These are phyloP conservation scores for Toxotes chatareus DNA, from an alignment of 2,113 vertebrate species.

Conservation along the genomic window DNA sequence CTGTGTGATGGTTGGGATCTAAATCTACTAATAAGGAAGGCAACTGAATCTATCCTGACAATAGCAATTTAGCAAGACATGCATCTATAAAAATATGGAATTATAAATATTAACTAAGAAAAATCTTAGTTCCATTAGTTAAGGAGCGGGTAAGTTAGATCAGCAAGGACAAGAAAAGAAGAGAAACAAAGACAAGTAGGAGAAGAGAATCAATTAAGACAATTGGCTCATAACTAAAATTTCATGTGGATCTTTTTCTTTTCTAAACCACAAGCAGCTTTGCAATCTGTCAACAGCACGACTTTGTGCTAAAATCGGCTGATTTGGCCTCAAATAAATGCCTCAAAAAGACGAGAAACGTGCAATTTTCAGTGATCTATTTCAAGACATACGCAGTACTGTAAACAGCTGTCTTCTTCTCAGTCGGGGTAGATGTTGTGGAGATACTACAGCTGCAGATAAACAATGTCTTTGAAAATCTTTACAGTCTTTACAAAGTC, in stretches of 20 bases:
- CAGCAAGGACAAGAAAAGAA: conserved; percentile 34
- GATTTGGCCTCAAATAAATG: conserved; percentile 16
- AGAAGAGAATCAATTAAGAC: conserved; percentile 6
- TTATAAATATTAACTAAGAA: neutral
- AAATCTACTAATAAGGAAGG: conserved; percentile 19
- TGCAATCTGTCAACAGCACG: neutral
- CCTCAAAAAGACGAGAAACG: neutral
- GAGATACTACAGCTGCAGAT: conserved; percentile 49
- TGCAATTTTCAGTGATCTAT: conserved; percentile 18
- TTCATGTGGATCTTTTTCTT: neutral
- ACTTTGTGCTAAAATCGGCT: conserved; percentile 1
- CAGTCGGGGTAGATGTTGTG: conserved; percentile 31
- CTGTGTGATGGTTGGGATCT: neutral
- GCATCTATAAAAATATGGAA: conserved; percentile 17
- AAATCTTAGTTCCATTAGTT: conserved; percentile 21
- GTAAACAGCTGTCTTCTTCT: conserved; percentile 44
- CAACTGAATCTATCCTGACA: conserved; percentile 10
- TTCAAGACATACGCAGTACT: conserved; percentile 11
- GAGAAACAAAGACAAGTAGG: conserved; percentile 12
- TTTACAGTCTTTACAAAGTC: conserved; percentile 52
- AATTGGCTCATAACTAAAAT: neutral
- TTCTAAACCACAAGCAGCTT: neutral
- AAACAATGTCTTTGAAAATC: conserved; percentile 46
- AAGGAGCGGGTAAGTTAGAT: neutral
- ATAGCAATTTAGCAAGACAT: conserved; percentile 20